A percentile compares a stretch with the other conserved stretches of the same genome.
These are phyloP conservation scores for Drosophila melanocephala DNA, from an alignment of 2,888 invertebrate species.

Conservation along the genomic window DNA sequence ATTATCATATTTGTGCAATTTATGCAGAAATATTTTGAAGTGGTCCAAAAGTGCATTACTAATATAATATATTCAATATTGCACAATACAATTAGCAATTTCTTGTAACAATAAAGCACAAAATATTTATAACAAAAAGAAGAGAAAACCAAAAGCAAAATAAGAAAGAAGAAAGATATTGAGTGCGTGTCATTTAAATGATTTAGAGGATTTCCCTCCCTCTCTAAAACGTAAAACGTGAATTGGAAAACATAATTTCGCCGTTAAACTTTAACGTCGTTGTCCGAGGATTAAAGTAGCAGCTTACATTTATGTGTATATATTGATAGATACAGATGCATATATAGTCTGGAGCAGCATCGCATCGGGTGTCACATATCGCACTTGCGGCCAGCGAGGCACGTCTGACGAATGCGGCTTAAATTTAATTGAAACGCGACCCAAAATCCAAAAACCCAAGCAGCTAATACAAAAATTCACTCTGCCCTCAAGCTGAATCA, in stretches of 20 bases:
- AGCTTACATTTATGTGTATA: constrained; percentile 44
- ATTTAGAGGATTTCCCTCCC: constrained; percentile 70
- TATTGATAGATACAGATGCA: not conserved
- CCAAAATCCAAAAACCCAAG: constrained; percentile 23
- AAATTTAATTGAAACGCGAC: constrained; percentile 73
- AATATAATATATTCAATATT: constrained; percentile 32
- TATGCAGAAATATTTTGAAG: constrained; percentile 12
- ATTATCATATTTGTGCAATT: constrained; percentile 24
- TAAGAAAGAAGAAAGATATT: constrained; percentile 24
- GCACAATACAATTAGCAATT: constrained; percentile 29
- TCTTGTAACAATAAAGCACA: constrained; percentile 11
- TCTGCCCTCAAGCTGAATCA: constrained; percentile 37
- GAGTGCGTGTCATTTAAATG: constrained; percentile 78
- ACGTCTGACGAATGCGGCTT: constrained; percentile 70
- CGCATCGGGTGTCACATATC: constrained; percentile 47
- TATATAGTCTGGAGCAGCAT: constrained; percentile 25
- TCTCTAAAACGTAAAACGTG: constrained; percentile 49
- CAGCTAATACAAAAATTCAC: constrained; percentile 29
- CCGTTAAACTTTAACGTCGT: constrained; percentile 14
- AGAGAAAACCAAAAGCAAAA: constrained; percentile 16
- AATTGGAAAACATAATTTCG: constrained; percentile 57
- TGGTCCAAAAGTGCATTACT: constrained; percentile 49
- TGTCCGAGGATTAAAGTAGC: constrained; percentile 71
- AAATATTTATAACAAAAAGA: constrained; percentile 4
- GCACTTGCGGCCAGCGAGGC: constrained; percentile 62